Evolutionary conservation across 2,113 vertebrate genomes (phyloP), one percentile per base, ranked within the genome.

Genomic region (Gymnorhina tibicen): DNA sequence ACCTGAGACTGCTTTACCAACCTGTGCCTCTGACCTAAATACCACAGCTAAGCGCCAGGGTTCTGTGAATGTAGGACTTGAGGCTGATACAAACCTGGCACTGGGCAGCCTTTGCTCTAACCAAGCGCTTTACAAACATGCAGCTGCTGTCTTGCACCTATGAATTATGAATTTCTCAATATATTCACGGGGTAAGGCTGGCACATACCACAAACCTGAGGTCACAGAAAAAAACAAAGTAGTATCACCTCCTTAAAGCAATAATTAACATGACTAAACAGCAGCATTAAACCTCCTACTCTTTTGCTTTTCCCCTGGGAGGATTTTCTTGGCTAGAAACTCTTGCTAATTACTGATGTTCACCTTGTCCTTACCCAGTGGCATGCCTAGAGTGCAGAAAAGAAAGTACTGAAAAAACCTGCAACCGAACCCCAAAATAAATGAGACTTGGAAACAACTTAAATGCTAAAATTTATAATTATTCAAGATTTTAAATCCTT

Each of bases 21-120:
- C 60, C 86, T 50, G 83, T 16, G 80, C 64, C 81, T 39, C 91
- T 97, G 95, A 89, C 91, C 91, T 60, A 78, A 89, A 95, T 93
- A 84, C 73, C 89, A 30, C 52, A 28, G 75, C 16, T 80, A 86
- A 92, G 83, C 86, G 47, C 39, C 63, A 64, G 59, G 39, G 19
- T 4, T 88, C 63, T 85, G 76, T 32, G 79, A 78, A 47, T 24
- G 60, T 22, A 67, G 91, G 72, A 33, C 60, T 77, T 10, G 7
- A 59, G 53, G 86, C 42, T 55, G 68, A 39, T 8, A 17, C 17
- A 46, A 53, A 44, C 32, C 42, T 4, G 33, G 33, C 26, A 1
- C n/a, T 16, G 22, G 46, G 26, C 82, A 66, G 78, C 24, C 55
- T 69, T 33, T 60, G 63, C 55, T 76, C 37, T n/a, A 21, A 46